phyloP scores from a whole-genome alignment of 2,888 invertebrate genomes.

The Machimus rusticus region DNA sequence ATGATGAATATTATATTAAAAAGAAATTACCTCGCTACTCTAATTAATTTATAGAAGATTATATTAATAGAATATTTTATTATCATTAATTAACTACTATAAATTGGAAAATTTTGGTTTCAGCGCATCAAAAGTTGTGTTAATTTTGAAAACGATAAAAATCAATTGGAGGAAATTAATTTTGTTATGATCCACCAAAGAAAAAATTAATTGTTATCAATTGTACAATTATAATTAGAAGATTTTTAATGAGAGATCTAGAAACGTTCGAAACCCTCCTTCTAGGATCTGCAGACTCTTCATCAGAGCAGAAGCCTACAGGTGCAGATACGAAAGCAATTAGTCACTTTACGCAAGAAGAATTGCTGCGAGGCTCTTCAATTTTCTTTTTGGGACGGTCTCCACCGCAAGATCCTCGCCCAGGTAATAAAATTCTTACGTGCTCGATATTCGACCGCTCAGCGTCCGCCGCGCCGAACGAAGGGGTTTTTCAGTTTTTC shows the following conservation, averaged over 20 bases:
- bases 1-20: too few species aligned
- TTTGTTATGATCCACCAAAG: neutral
- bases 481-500: neutral
- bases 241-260: neutral
- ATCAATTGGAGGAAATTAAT: too few species aligned
- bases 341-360: constrained; percentile 26
- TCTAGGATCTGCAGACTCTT: neutral
- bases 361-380: neutral
- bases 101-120: too few species aligned
- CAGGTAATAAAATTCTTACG: neutral
- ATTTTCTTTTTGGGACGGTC: neutral
- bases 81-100: too few species aligned
- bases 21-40: too few species aligned
- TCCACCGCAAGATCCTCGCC: neutral
- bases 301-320: neutral
- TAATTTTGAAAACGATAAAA: too few species aligned
- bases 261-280: neutral
- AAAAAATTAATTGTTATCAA: neutral
- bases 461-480: neutral
- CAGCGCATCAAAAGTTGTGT: too few species aligned
- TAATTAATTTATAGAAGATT: too few species aligned
- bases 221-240: neutral
- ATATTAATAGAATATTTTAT: too few species aligned
- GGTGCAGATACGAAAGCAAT: constrained; percentile 10
- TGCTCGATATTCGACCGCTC: neutral